Base-by-base conservation (phyloP, 2,113 vertebrate species). In the Australoheros scitulus region DNA sequence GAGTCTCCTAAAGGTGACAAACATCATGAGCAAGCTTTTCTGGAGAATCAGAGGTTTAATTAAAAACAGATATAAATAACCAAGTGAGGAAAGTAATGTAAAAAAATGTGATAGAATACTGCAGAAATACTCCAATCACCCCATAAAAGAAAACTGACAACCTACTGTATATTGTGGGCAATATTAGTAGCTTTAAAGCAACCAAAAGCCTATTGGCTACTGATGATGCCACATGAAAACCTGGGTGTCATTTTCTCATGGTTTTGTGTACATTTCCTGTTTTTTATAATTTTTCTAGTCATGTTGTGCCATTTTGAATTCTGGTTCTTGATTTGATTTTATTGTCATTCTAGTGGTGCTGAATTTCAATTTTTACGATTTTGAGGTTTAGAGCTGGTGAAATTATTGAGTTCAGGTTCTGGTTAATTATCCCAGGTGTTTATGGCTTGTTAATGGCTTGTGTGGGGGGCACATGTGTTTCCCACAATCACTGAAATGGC, bases 31-130 rank as follows among this genome's bases (percentile, higher is more conserved):
- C 2, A 81, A 34, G 61, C 15, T 75, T 76, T 75, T 72, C 18
- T 20, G 2, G 76, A 82, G 41, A 43, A 77, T 74, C 60, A n/a
- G 22, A 87, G 50, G 32, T 68, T 60, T 75, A 84, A 80, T 80
- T 50, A 29, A 29, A 60, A 38, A 10, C 3, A 14, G 57, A 63
- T 29, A 50, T 63, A 61, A 68, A 70, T 7, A 36, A 65, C 3
- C 14, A 50, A 36, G 5, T 14, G 3, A 14, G 14, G 58, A 22
- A 58, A 72, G 57, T 81, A n/a, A 47, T n/a, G n/a, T 17, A 52
- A 61, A 83, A 83, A 14, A 41, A 52, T 18, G 18, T 72, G 17
- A 24, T 11, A 83, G 1, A 32, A 2, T 26, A 76, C 9, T 34
- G 11, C 17, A 18, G 17, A 50, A 17, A 18, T 15, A 47, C 3